Conservation (phyloP, 2,113 vertebrate species). For the Bos javanicus region DNA sequence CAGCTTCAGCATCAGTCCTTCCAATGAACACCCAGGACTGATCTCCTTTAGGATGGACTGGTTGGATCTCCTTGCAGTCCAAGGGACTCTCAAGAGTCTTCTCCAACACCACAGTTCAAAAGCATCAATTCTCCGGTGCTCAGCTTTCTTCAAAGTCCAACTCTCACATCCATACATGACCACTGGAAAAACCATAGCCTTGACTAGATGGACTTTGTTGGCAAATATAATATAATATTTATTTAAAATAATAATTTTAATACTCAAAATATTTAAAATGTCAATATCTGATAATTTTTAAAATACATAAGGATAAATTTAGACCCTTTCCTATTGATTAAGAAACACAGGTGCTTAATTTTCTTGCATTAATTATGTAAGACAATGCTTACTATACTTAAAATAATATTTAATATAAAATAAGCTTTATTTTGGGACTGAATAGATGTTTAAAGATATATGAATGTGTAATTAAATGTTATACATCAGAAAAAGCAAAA, state of each 20-base stretch:
- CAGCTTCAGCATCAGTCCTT: too few relatives aligned
- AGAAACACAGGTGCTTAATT: background rate
- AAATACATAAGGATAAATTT: background rate
- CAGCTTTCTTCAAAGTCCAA: too few relatives aligned
- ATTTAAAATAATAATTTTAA: background rate
- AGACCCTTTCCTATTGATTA: background rate
- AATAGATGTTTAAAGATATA: background rate
- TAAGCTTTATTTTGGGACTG: background rate
- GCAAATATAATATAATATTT: background rate
- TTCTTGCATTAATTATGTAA: background rate
- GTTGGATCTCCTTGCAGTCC: too few relatives aligned
- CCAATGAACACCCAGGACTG: too few relatives aligned
- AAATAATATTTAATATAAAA: slow-evolving; percentile 15
- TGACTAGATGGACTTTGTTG: too few relatives aligned
- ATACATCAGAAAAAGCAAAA: background rate
- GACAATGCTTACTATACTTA: background rate
- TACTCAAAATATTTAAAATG: background rate
- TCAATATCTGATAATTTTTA: background rate
- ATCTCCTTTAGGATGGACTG: too few relatives aligned
- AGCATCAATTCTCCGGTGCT: fast-evolving
- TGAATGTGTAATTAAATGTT: background rate
- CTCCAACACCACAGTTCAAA: too few relatives aligned
- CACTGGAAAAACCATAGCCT: too few relatives aligned
- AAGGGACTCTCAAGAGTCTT: too few relatives aligned
- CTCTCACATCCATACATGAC: too few relatives aligned